Conservation (phyloP, 2,797 vertebrate species). For the Varecia variegata region DNA sequence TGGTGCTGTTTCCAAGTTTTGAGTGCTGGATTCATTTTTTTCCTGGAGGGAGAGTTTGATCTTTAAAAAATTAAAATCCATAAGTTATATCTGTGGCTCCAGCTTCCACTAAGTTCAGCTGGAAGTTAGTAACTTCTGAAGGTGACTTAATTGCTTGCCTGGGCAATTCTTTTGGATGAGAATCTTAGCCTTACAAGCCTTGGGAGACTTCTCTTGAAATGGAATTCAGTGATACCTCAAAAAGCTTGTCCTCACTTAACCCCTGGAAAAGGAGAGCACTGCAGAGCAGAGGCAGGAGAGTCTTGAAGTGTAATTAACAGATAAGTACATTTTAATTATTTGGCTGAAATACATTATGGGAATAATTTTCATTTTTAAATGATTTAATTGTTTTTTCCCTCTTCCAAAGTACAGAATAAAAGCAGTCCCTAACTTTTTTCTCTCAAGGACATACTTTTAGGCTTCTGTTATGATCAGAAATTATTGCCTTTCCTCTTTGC, state of each 20-base stretch:
- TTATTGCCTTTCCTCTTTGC: not conserved
- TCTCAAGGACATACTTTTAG: not conserved
- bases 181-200: constrained; percentile 20
- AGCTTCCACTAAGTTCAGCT: constrained; percentile 22
- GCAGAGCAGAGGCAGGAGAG: not conserved
- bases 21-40: not conserved
- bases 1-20: not conserved
- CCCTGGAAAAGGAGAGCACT: not conserved
- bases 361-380: constrained; percentile 49
- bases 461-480: not conserved
- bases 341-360: constrained; percentile 42
- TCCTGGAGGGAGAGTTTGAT: not conserved
- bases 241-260: constrained; percentile 50
- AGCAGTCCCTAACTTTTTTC: not conserved
- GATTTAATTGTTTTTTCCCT: not conserved
- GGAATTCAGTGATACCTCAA: constrained; percentile 27
- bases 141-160: constrained; percentile 56
- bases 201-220: constrained; percentile 15
- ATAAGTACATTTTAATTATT: constrained; percentile 57
- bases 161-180: constrained; percentile 29
- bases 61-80: not conserved
- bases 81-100: not conserved
- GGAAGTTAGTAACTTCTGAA: constrained; percentile 55
- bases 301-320: constrained; percentile 47
- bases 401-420: constrained; percentile 21